Conservation (phyloP, 2,113 vertebrate genomes). For the Pteronura brasiliensis region DNA sequence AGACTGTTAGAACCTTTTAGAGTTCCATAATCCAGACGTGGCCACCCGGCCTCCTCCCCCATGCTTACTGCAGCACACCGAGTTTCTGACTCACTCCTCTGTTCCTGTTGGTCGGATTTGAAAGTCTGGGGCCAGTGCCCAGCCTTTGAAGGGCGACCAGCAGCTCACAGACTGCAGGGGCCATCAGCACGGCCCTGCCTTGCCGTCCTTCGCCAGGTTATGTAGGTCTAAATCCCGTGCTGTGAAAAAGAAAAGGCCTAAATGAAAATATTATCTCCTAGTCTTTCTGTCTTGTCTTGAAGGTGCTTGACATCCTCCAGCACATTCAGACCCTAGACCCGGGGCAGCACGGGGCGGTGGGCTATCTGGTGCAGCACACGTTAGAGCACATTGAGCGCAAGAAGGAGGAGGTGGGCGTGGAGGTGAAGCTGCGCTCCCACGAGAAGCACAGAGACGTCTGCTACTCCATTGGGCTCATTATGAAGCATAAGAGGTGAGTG, state of each 20-base stretch:
- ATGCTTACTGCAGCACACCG: accelerated
- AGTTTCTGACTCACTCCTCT: too few species aligned
- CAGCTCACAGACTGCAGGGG: accelerated
- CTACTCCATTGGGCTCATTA: conserved; percentile 94
- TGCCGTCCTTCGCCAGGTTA: background rate
- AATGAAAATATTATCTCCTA: conserved; percentile 76
- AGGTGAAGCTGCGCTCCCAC: conserved; percentile 90
- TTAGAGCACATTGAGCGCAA: conserved; percentile 97
- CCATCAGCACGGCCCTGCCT: background rate
- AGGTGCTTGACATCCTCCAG: conserved; percentile 98
- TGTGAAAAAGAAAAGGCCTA: conserved; percentile 62
- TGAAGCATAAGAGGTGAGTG: conserved; percentile 97
- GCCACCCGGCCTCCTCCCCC: background rate
- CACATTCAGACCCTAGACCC: conserved; percentile 97
- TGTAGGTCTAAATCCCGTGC: conserved; percentile 38
- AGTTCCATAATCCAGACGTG: accelerated
- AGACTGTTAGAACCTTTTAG: background rate
- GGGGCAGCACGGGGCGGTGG: conserved; percentile 94
- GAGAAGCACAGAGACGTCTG: conserved; percentile 92
- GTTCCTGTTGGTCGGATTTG: accelerated
- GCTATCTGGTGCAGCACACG: conserved; percentile 96
- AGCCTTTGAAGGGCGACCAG: background rate
- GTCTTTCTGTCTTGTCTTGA: conserved; percentile 78
- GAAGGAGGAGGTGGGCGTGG: conserved; percentile 90
- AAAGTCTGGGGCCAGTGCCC: background rate